Conservation (phyloP, 2,888 invertebrate genomes). For the Cryptophagus acutangulus region DNA sequence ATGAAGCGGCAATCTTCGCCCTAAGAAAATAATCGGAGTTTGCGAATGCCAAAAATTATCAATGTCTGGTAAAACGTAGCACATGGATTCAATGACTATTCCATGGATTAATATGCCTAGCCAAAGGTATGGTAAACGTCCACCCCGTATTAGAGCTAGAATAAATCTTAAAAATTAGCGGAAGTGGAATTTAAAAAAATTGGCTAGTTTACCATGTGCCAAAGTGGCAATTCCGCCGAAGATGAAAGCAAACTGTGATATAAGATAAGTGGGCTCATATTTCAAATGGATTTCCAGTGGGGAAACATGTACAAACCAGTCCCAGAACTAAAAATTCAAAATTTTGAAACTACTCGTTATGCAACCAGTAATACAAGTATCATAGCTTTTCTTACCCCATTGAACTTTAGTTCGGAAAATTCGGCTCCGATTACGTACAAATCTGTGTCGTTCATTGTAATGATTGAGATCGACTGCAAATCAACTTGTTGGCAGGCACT, state of each 20-base stretch:
- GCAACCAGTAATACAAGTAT: too few species aligned
- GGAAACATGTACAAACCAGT: conserved; percentile 59
- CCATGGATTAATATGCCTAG: conserved; percentile 68
- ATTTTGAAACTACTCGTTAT: neutral
- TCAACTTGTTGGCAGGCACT: too few species aligned
- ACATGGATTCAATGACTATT: conserved; percentile 64
- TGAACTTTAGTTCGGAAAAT: conserved; percentile 37
- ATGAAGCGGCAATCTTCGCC: conserved; percentile 66
- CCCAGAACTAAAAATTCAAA: conserved; percentile 48
- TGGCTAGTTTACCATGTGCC: conserved; percentile 56
- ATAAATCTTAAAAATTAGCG: neutral
- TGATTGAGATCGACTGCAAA: too few species aligned
- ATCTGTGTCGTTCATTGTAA: conserved; percentile 32
- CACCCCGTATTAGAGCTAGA: conserved; percentile 64
- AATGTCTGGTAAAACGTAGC: conserved; percentile 65
- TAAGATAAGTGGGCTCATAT: conserved; percentile 62
- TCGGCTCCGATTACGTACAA: conserved; percentile 38
- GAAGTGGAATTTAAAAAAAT: conserved; percentile 10
- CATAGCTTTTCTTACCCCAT: conserved; percentile 43
- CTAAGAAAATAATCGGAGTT: conserved; percentile 66
- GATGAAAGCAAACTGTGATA: conserved; percentile 59
- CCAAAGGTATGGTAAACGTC: conserved; percentile 72
- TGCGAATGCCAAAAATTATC: conserved; percentile 85
- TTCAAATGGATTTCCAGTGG: conserved; percentile 56
- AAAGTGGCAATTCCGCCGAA: conserved; percentile 61